Conservation (phyloP, 2,113 vertebrate genomes). For the Ochotona princeps region DNA sequence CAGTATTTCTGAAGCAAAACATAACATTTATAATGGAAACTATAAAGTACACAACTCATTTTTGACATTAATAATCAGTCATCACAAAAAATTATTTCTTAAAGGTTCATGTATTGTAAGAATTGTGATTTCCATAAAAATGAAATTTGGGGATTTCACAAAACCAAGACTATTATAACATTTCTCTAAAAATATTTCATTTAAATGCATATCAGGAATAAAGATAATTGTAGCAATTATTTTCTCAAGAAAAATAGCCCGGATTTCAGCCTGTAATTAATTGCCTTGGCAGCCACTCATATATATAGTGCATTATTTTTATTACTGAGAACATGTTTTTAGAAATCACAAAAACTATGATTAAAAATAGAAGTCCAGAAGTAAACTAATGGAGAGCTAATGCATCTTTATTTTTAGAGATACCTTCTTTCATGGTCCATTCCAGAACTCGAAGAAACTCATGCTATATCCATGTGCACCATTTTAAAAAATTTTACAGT, state of each 20-base stretch:
- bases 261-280: slow-evolving; percentile 74
- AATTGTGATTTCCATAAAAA: slow-evolving; percentile 68
- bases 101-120: slow-evolving; percentile 31
- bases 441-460: not conserved
- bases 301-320: slow-evolving; percentile 69
- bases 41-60: slow-evolving; percentile 11
- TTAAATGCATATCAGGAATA: slow-evolving; percentile 70
- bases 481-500: not conserved
- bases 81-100: slow-evolving; percentile 58
- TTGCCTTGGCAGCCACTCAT: slow-evolving; percentile 68
- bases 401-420: not conserved
- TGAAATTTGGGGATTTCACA: slow-evolving; percentile 62
- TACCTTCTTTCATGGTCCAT: not conserved
- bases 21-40: slow-evolving; percentile 38
- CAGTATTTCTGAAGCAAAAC: not conserved
- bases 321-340: slow-evolving; percentile 52
- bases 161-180: slow-evolving; percentile 68
- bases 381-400: slow-evolving; percentile 1
- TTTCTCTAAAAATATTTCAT: slow-evolving; percentile 67
- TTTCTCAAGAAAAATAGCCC: slow-evolving; percentile 64
- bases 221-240: slow-evolving; percentile 75
- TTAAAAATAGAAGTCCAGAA: slow-evolving; percentile 48
- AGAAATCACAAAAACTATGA: slow-evolving; percentile 55
- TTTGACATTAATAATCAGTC: slow-evolving; percentile 53
- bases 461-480: not conserved